Conservation (phyloP, 1,140 invertebrate genomes). For the Colletes latitarsis region DNA sequence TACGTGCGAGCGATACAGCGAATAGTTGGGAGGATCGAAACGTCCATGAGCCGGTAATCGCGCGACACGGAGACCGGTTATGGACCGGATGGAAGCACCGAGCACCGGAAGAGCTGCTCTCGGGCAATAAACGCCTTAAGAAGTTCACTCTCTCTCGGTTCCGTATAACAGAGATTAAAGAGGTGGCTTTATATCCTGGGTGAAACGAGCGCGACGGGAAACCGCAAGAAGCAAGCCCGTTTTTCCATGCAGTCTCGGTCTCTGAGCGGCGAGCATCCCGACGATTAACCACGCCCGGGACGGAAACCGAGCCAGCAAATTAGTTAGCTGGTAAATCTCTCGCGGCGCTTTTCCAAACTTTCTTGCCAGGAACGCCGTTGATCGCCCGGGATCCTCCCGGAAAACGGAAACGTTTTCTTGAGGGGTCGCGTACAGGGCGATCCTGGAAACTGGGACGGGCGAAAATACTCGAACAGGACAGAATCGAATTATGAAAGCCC, state of each 20-base stretch:
- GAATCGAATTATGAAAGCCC: no score
- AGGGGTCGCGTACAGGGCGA: no score
- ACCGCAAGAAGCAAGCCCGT: constrained; percentile 55
- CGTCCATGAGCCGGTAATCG: not conserved
- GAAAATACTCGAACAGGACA: no score
- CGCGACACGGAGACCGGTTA: not conserved
- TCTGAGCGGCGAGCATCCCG: constrained; percentile 42
- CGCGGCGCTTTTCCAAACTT: constrained; percentile 6
- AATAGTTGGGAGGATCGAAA: not conserved
- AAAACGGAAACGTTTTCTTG: no score
- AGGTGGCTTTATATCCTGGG: constrained; percentile 56
- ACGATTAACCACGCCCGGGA: constrained; percentile 51
- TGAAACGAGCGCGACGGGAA: constrained; percentile 48
- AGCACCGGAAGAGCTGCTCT: not conserved
- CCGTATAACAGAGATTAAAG: constrained; percentile 56
- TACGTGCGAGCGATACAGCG: not conserved
- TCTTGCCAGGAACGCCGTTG: not conserved
- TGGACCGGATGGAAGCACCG: not conserved
- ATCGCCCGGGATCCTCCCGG: no score
- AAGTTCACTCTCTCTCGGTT: constrained; percentile 20
- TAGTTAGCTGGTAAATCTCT: constrained; percentile 41
- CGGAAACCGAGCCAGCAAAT: constrained; percentile 43
- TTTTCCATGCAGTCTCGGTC: constrained; percentile 49
- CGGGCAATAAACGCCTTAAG: constrained; percentile 50
- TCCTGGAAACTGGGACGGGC: no score